Percentiles rank a stretch among this genome's conserved stretches.
Conservation (phyloP, 2,113 vertebrate genomes). For the Peromyscus californicus region DNA sequence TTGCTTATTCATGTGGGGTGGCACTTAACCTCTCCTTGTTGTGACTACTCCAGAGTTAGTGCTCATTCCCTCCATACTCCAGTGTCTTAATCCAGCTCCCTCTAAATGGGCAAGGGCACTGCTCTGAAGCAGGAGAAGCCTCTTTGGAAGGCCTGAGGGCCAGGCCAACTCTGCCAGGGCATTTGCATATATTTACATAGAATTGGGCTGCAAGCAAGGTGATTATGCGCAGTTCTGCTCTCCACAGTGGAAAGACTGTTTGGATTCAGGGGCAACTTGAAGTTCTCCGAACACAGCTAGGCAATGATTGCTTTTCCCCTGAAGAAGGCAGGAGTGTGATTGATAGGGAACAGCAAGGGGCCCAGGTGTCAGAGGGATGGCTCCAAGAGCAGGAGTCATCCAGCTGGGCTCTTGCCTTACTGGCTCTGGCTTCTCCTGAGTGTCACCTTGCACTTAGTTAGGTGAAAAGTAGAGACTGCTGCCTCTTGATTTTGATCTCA, state of each 20-base stretch:
- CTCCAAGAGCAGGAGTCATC: neutral
- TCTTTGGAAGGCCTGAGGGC: conserved; percentile 35
- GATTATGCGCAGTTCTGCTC: neutral
- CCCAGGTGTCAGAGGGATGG: neutral
- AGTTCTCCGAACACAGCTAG: neutral
- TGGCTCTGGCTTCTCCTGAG: neutral
- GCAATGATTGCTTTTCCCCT: neutral
- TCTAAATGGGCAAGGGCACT: neutral
- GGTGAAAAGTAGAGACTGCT: neutral
- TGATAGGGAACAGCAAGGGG: neutral
- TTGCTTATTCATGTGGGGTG: neutral
- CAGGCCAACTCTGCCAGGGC: neutral
- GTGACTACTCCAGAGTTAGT: neutral
- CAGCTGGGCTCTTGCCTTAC: neutral
- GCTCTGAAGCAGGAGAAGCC: neutral
- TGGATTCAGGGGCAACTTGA: neutral
- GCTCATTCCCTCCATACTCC: neutral
- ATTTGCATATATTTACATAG: conserved; percentile 62
- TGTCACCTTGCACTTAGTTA: neutral
- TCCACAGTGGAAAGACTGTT: neutral
- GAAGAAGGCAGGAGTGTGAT: neutral
- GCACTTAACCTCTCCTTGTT: neutral
- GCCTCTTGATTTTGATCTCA: neutral
- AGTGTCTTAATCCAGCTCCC: neutral
- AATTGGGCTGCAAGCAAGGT: neutral